These are phyloP conservation scores for Aphelenchoides fujianensis DNA, from an alignment of 1,140 invertebrate species.

Conservation along the genomic window DNA sequence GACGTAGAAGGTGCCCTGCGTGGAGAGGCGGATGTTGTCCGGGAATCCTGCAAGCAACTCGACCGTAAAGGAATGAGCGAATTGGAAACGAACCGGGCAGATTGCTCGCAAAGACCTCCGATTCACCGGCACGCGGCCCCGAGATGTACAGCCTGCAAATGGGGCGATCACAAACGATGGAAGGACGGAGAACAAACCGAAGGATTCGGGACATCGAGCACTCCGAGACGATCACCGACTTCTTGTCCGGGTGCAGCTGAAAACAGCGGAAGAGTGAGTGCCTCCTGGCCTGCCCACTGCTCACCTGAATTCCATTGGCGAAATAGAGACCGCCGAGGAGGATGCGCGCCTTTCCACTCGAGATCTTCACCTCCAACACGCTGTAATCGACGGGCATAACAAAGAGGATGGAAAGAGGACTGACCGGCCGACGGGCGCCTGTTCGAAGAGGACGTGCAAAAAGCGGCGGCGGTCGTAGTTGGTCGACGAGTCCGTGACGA, in stretches of 20 bases:
- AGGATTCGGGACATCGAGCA: conserved; percentile 60
- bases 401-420: conserved; percentile 8
- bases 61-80: no score
- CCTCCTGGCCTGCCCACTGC: no score
- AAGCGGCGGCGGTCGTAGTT: conserved; percentile 63
- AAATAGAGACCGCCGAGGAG: conserved; percentile 59
- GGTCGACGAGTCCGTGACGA: conserved; percentile 51
- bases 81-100: no score
- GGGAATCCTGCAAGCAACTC: no score
- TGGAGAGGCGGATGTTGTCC: conserved; percentile 63
- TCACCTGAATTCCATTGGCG: conserved; percentile 64
- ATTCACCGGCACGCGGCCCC: conserved; percentile 51
- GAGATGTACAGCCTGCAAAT: conserved; percentile 59
- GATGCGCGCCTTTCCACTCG: conserved; percentile 42
- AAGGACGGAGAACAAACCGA: conserved; percentile 37
- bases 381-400: conserved; percentile 57
- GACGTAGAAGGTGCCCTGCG: conserved; percentile 53
- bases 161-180: conserved; percentile 4
- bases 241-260: conserved; percentile 60
- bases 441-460: conserved; percentile 62
- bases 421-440: conserved; percentile 62
- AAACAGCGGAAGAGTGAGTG: no score
- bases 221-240: conserved; percentile 61
- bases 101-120: conserved; percentile 62
- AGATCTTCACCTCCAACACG: conserved; percentile 56